Conservation (phyloP, 2,113 vertebrate genomes). For the Onychostoma macrolepis region DNA sequence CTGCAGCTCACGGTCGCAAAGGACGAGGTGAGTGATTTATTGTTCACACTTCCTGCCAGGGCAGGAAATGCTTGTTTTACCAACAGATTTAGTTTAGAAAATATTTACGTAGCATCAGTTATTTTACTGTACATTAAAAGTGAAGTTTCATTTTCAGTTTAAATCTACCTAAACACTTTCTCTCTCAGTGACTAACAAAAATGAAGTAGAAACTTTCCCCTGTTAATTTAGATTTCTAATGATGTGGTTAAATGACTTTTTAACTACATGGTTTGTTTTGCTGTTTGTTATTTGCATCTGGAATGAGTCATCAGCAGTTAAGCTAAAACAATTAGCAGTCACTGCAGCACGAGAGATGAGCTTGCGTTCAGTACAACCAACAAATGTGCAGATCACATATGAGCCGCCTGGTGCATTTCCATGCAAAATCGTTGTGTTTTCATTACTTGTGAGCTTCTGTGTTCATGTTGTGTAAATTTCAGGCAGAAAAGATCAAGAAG, state of each 20-base stretch:
- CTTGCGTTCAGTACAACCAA: not conserved
- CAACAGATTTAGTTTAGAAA: not conserved
- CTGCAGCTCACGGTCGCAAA: constrained; percentile 91
- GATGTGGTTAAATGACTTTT: constrained; percentile 60
- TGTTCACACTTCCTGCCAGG: not conserved
- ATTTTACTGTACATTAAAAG: not conserved
- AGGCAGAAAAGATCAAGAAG: constrained; percentile 99
- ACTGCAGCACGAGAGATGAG: constrained; percentile 17
- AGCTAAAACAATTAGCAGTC: constrained; percentile 55
- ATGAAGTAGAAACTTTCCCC: constrained; percentile 22
- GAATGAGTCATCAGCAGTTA: constrained; percentile 56
- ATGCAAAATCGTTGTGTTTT: not conserved
- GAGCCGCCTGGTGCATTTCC: not conserved
- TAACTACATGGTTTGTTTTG: constrained; percentile 60
- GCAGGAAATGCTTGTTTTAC: not conserved
- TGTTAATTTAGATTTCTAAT: constrained; percentile 59
- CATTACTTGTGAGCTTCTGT: constrained; percentile 16
- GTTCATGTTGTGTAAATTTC: constrained; percentile 45
- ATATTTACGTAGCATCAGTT: not conserved
- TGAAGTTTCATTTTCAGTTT: not conserved
- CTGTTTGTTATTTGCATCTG: constrained; percentile 52
- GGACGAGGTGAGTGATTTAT: constrained; percentile 85
- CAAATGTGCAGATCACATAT: not conserved
- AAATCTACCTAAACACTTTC: not conserved
- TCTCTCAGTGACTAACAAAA: constrained; percentile 26